Evolutionary conservation across 2,888 invertebrate species (phyloP), one percentile per base, ranked within the genome.

Genomic region (Cyclophora albipunctata): DNA sequence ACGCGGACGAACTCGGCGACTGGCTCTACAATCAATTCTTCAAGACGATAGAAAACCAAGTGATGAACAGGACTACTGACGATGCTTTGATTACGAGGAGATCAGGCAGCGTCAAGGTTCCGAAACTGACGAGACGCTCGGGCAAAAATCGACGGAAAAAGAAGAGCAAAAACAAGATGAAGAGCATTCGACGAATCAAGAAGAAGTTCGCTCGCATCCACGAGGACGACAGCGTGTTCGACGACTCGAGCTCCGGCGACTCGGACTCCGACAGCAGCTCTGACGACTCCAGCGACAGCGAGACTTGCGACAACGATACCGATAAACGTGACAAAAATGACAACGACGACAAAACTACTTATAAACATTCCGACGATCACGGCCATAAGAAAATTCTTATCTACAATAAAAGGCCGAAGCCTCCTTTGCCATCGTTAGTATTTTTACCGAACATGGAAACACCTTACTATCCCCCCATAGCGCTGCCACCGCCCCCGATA

Each of bases 11-110:
- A 47, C 70, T 87, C 40, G 77, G 86, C 20, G 84, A 86, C 54
- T 88, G 87, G 87, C 69, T 88, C 5, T 87, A 86, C 54, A 84
- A 84, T 54, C 85, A 87, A 55, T 88, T 88, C 53, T 86, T 84
- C 53, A 84, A 85, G 74, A 81, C 85, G 20, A 78, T 88, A 45
- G 87, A 88, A 59, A 81, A 71, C 45, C 83, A 84, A 73, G 81
- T 85, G 2, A 78, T 86, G 2, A 85, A 82, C 50, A 78, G 78
- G 42, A 80, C 85, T 6, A 80, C 85, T 6, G 61, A 66, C 3
- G 66, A 64, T 42, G 55, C 69, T 34, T 60, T 66, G 45, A 46
- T 46, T n/a, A 48, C 64, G n/a, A 77, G 76, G 2, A 71, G 85
- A 61, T 69, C 84, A 57, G 77, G 69, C 20, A 20, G 20, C 2